phyloP scores from a whole-genome alignment of 2,113 vertebrate genomes.

The Speoplatyrhinus poulsoni region DNA sequence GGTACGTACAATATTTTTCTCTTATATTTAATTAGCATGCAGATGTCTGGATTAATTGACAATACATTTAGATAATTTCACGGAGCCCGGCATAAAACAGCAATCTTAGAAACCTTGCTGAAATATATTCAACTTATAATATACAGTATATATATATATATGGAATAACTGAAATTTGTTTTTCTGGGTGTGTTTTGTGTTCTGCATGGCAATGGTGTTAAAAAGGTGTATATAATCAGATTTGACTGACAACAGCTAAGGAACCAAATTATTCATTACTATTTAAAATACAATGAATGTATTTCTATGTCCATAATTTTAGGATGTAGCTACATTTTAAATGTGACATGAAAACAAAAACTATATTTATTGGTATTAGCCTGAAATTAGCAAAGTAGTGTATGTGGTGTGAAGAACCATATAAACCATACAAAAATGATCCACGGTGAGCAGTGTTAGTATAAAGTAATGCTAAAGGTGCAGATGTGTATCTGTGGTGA shows the following conservation, averaged over 20 bases:
- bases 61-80: not conserved
- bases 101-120: too few species aligned
- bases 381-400: not conserved
- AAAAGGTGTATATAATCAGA: too few species aligned
- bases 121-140: too few species aligned
- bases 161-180: too few species aligned
- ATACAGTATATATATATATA: too few species aligned
- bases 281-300: too few species aligned
- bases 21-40: not conserved
- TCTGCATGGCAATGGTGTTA: too few species aligned
- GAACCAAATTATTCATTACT: too few species aligned
- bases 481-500: constrained; percentile 23
- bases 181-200: too few species aligned
- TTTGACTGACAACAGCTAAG: too few species aligned
- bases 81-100: too few species aligned
- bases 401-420: not conserved
- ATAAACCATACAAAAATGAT: not conserved
- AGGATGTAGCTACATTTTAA: not conserved
- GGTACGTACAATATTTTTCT: constrained; percentile 17
- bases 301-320: too few species aligned
- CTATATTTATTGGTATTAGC: not conserved
- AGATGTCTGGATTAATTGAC: not conserved
- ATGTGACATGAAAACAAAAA: not conserved
- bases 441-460: not conserved
- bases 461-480: constrained; percentile 5